phyloP scores from a whole-genome alignment of 2,888 invertebrate genomes.

The Phyto melanocephala region DNA sequence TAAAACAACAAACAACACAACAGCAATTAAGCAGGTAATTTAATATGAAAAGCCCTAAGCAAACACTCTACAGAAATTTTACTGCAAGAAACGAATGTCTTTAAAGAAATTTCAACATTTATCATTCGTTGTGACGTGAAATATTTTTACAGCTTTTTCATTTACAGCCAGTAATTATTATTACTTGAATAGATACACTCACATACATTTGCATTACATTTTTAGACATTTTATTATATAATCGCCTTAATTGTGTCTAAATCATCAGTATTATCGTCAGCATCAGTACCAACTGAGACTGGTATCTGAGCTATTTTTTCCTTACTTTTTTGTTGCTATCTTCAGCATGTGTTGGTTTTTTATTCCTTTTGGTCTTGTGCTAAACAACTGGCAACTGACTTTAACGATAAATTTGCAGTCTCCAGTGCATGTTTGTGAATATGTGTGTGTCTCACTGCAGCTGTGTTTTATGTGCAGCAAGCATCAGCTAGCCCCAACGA shows the following conservation, averaged over 20 bases:
- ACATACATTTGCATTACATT: too few relatives aligned
- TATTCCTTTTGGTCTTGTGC: conserved; percentile 27
- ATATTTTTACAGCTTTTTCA: not conserved
- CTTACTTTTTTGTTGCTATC: not conserved
- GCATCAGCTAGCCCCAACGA: not conserved
- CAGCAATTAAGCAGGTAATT: conserved; percentile 34
- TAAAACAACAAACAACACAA: not conserved
- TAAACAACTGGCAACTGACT: conserved; percentile 17
- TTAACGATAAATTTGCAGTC: not conserved
- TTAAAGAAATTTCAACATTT: conserved; percentile 27
- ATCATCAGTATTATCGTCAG: conserved; percentile 18
- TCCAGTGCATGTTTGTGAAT: too few relatives aligned
- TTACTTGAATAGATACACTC: not conserved
- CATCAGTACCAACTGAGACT: conserved; percentile 1
- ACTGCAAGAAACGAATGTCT: not conserved
- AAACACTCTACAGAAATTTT: conserved; percentile 2
- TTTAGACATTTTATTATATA: conserved; percentile 38
- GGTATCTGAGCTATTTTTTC: not conserved
- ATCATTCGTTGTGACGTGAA: conserved; percentile 26
- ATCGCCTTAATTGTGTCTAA: conserved; percentile 55
- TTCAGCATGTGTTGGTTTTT: not conserved
- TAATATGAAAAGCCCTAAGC: conserved; percentile 1
- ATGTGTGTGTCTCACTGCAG: not conserved
- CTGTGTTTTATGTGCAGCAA: conserved; percentile 4
- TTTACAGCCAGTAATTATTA: conserved; percentile 17